Conservation (phyloP, 1,140 invertebrate species). For the Meloidogyne floridensis region DNA sequence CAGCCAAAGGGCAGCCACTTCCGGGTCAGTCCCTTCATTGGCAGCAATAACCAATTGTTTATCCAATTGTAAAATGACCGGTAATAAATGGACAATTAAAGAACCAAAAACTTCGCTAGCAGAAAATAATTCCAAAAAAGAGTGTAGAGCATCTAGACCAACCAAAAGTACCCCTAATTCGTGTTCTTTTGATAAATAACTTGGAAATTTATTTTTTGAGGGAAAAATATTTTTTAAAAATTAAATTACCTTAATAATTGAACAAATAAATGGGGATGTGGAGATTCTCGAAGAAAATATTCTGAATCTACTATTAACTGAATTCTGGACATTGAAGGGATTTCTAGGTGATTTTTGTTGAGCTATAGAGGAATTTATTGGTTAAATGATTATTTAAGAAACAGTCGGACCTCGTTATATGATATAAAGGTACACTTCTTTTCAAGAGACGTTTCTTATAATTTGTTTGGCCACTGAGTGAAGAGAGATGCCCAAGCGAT, state of each 20-base stretch:
- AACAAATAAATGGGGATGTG: constrained; percentile 59
- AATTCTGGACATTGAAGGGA: constrained; percentile 61
- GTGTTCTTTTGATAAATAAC: constrained; percentile 55
- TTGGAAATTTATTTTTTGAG: constrained; percentile 24
- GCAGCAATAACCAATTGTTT: constrained; percentile 45
- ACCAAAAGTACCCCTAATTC: constrained; percentile 59
- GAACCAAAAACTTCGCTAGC: constrained; percentile 50
- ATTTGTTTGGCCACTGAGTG: too few relatives aligned
- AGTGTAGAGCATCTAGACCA: constrained; percentile 61
- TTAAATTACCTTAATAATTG: constrained; percentile 51
- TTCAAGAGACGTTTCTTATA: too few relatives aligned
- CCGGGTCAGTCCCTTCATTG: constrained; percentile 41
- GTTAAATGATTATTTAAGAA: constrained; percentile 23
- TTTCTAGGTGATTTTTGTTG: constrained; percentile 57
- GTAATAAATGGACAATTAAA: constrained; percentile 56
- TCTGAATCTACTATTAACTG: constrained; percentile 62
- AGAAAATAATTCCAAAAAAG: constrained; percentile 54
- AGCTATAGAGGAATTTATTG: constrained; percentile 40
- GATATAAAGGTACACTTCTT: too few relatives aligned
- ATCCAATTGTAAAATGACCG: constrained; percentile 61
- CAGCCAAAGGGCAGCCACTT: constrained; percentile 63
- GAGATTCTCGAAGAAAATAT: constrained; percentile 59
- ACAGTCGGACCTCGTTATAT: not conserved
- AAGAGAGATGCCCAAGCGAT: too few relatives aligned
- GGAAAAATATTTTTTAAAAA: not conserved